Percentiles rank a stretch among this genome's conserved stretches.
Conservation (phyloP, 2,113 vertebrate genomes). For the Rhombomys opimus region DNA sequence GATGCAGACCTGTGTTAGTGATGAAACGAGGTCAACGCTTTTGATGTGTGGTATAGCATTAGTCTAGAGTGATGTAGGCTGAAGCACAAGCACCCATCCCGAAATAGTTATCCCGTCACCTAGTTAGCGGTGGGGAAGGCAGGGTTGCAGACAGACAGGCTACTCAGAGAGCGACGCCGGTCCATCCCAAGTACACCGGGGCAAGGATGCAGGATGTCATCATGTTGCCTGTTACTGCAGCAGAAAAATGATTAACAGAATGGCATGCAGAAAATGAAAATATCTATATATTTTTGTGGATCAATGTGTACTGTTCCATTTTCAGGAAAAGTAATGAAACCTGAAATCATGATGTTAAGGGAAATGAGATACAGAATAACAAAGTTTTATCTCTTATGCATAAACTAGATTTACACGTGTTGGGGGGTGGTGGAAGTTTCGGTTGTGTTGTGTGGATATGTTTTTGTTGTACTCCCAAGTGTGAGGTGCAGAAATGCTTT, state of each 20-base stretch:
- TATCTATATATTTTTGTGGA: background rate
- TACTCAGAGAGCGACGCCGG: too few species aligned
- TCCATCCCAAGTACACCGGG: background rate
- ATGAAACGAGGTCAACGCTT: too few species aligned
- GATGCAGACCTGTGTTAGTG: accelerated
- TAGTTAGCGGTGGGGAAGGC: background rate
- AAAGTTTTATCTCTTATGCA: background rate
- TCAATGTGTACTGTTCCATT: background rate
- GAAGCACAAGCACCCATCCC: background rate
- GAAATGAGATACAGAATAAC: background rate
- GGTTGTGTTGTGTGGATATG: too few species aligned
- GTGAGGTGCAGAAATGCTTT: too few species aligned
- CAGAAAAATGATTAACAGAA: background rate
- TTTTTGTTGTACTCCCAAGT: too few species aligned
- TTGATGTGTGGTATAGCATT: background rate
- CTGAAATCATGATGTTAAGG: background rate
- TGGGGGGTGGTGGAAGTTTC: too few species aligned
- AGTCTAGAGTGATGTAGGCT: background rate
- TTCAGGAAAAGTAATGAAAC: background rate
- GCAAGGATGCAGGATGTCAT: background rate
- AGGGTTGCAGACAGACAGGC: background rate
- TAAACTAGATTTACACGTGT: background rate
- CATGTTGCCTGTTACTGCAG: background rate
- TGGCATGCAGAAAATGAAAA: background rate
- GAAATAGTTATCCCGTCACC: background rate